These are phyloP conservation scores for Drosophila paulistorum DNA, from an alignment of 1,140 invertebrate species.

Conservation along the genomic window DNA sequence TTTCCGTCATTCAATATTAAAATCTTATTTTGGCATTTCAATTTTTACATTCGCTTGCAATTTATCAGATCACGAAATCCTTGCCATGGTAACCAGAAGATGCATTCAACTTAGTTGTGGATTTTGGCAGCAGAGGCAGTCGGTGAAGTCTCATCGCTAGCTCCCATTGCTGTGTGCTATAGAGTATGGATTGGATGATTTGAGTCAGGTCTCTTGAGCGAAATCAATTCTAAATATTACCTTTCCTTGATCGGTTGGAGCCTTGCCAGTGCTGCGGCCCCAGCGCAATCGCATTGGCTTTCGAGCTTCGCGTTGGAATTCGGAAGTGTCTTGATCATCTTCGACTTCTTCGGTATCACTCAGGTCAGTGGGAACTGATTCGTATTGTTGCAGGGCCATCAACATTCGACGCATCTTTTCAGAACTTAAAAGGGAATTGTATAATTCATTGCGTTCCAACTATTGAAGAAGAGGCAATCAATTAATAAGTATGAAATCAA, in stretches of 20 bases:
- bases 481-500: not conserved
- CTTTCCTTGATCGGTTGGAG: conserved; percentile 50
- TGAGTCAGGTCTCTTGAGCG: too few species aligned
- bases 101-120: conserved; percentile 51
- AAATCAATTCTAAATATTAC: conserved; percentile 1
- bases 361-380: conserved; percentile 19
- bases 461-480: not conserved
- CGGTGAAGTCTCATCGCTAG: conserved; percentile 40
- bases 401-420: conserved; percentile 58
- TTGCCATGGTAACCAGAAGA: conserved; percentile 28
- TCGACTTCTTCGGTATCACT: conserved; percentile 30
- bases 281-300: conserved; percentile 78
- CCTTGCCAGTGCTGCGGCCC: conserved; percentile 76
- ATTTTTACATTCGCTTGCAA: conserved; percentile 35
- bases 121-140: conserved; percentile 41
- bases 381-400: conserved; percentile 54
- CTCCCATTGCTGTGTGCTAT: conserved; percentile 16
- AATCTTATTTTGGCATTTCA: conserved; percentile 37
- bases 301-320: conserved; percentile 72
- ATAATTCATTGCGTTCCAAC: conserved; percentile 28
- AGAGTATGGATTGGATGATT: not conserved
- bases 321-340: conserved; percentile 43
- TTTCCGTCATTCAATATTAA: conserved; percentile 4
- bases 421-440: conserved; percentile 50
- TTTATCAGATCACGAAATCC: conserved; percentile 30